Conservation (phyloP, 2,113 vertebrate species). For the Thamnophis sirtalis region DNA sequence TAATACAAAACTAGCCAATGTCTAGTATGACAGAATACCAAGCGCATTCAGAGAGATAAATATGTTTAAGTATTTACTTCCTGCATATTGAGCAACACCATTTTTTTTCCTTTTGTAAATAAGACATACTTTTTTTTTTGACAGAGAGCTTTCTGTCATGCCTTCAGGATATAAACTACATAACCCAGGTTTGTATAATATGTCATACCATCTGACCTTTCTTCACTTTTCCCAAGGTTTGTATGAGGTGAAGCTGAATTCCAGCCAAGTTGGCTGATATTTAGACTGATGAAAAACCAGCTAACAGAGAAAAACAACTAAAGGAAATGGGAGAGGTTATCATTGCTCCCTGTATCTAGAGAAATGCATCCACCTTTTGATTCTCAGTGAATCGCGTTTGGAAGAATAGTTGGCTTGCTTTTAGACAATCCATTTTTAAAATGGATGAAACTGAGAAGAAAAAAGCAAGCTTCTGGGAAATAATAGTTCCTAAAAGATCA, state of each 20-base stretch:
- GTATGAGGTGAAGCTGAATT: background rate
- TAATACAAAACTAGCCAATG: background rate
- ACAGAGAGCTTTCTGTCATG: background rate
- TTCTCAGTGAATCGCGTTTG: background rate
- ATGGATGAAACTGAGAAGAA: background rate
- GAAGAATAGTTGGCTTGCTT: background rate
- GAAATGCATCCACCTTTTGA: constrained; percentile 5
- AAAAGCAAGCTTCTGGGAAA: background rate
- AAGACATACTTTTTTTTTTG: background rate
- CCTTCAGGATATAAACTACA: background rate
- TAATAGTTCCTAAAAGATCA: background rate
- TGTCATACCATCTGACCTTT: background rate
- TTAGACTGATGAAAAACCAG: background rate
- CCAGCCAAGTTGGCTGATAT: background rate
- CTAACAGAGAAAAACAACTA: constrained; percentile 22
- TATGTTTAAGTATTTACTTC: background rate
- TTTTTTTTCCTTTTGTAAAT: background rate
- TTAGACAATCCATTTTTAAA: no score
- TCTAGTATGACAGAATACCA: background rate
- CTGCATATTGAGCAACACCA: background rate
- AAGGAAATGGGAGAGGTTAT: constrained; percentile 8
- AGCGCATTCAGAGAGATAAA: background rate
- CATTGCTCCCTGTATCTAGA: constrained; percentile 1
- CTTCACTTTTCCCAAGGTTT: constrained; percentile 9
- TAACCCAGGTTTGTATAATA: background rate